phyloP scores from a whole-genome alignment of 2,888 invertebrate genomes.

The Xanthorhoe spadicearia region DNA sequence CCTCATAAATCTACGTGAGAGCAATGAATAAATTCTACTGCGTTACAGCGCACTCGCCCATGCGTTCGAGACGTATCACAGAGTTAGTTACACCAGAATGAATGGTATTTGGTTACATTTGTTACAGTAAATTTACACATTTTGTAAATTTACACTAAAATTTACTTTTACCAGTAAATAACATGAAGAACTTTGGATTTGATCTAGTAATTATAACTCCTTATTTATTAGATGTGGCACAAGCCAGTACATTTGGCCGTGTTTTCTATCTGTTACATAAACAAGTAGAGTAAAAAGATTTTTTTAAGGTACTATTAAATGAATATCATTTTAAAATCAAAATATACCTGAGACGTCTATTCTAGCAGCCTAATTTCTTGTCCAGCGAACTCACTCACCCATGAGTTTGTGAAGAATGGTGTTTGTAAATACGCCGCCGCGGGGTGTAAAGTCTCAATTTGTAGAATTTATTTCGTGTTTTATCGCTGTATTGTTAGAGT shows the following conservation, averaged over 20 bases:
- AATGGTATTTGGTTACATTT: not conserved
- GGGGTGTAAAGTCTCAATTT: constrained; percentile 54
- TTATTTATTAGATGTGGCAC: not conserved
- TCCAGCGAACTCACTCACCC: constrained; percentile 30
- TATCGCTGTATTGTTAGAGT: constrained; percentile 35
- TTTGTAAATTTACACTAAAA: not conserved
- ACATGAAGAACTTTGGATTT: not conserved
- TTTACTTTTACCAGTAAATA: not conserved
- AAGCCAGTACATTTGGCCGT: constrained; percentile 9
- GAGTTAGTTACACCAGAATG: constrained; percentile 20
- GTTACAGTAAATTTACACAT: not conserved
- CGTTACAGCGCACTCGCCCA: constrained; percentile 37
- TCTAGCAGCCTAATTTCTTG: constrained; percentile 15
- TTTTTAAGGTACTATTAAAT: not conserved
- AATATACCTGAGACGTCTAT: not conserved
- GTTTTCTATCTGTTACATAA: not conserved
- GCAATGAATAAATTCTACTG: constrained; percentile 58
- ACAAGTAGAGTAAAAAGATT: not conserved
- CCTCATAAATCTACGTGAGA: constrained; percentile 55
- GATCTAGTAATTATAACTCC: not conserved
- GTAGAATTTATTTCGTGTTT: constrained; percentile 45
- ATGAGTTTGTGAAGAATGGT: constrained; percentile 45
- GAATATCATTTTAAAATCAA: not conserved
- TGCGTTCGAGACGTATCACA: constrained; percentile 26
- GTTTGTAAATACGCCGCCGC: constrained; percentile 53